Evolutionary conservation across 1,140 invertebrate genomes (phyloP), one percentile per base, ranked within the genome.

Genomic region (Euwallacea similis): DNA sequence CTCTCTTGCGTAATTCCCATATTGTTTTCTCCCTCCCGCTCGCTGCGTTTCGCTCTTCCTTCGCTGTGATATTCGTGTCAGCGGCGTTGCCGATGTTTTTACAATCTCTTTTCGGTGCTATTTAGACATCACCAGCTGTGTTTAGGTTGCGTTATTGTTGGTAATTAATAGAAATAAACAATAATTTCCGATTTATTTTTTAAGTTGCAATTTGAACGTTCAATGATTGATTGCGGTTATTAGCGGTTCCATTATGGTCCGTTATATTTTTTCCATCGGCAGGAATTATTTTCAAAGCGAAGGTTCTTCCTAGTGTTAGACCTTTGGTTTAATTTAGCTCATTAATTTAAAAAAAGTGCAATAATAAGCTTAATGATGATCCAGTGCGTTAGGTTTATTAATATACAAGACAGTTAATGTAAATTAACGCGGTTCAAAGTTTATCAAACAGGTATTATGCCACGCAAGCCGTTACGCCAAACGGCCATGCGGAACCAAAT

Each of bases 391-490:
- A 33, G 4, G 21, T 33, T 33, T 33, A 33, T 33, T 33, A 33
- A 33, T 33, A 33, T 4, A 33, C 21, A 33, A 33, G 21, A 33
- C 4, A 4, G 43, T 42, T 47, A 33, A 60, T 59, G 16, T 33
- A 60, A 68, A 10, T 42, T 68, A 68, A 60, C 44, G 47, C 56
- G 16, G 55, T 68, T 68, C 66, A 68, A 60, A 68, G 66, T 68
- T 68, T 68, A 68, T 68, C 56, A 68, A 68, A 43, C 60, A 68
- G 43, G 44, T 8, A 60, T 60, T 60, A 59, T 68, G 54, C 55
- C 66, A 68, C 66, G 66, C 66, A 68, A 68, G 9, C 47, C 66
- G 66, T 68, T 68, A 68, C 66, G 21, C 33, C n/a, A 50, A 21
- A 59, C 56, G 42, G 44, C 56, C 66, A 68, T 68, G 66, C 66